A percentile compares a stretch with the other conserved stretches of the same genome.
Conservation (phyloP, 2,888 invertebrate species). For the Imbricaverruca yamaguchii region DNA sequence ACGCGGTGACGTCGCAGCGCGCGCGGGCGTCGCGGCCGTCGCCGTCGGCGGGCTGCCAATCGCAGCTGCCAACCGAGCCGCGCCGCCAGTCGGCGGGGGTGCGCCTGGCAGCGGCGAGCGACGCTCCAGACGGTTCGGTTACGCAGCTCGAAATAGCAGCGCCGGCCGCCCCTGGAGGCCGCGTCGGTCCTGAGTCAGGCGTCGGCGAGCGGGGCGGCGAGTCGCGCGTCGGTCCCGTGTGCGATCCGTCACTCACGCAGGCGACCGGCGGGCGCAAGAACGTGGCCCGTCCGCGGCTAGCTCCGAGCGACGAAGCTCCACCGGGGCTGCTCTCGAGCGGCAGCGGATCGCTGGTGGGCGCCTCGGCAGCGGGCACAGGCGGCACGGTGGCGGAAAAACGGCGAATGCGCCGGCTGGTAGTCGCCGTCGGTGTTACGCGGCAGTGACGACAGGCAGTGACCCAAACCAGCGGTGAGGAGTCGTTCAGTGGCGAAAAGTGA, state of each 20-base stretch:
- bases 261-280: no score
- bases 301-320: neutral
- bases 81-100: neutral
- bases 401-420: no score
- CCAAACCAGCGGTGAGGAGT: no score
- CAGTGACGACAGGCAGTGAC: no score
- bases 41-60: neutral
- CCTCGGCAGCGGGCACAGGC: neutral
- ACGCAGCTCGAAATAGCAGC: neutral
- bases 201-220: neutral
- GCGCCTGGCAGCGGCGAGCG: neutral
- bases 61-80: neutral
- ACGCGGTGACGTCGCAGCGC: no score
- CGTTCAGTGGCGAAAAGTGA: no score
- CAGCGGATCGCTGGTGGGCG: neutral
- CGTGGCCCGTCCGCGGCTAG: neutral
- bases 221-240: neutral
- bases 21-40: neutral
- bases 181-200: neutral
- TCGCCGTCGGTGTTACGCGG: no score
- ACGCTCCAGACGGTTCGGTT: slow-evolving; percentile 1
- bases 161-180: neutral
- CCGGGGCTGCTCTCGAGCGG: no score
- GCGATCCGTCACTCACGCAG: no score
- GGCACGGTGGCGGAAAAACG: neutral